Conservation (phyloP, 1,140 invertebrate genomes). For the Zaprionus ornatus region DNA sequence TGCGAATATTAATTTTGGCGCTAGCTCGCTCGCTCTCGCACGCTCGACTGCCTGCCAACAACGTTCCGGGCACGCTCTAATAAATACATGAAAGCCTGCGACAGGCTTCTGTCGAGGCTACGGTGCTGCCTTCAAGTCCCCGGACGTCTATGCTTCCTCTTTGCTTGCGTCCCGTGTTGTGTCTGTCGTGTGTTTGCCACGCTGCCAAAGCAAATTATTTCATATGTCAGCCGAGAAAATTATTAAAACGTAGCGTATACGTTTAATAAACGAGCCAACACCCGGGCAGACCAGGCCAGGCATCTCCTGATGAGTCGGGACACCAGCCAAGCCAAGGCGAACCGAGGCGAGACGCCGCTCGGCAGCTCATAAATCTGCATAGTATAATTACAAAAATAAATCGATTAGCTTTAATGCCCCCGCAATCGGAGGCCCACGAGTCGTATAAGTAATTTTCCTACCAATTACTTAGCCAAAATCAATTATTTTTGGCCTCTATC, state of each 20-base stretch:
- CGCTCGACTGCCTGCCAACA: conserved; percentile 26
- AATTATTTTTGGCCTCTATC: conserved; percentile 45
- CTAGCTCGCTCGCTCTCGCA: conserved; percentile 5
- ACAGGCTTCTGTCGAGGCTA: conserved; percentile 8
- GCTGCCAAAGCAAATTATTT: conserved; percentile 74
- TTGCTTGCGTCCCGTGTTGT: neutral
- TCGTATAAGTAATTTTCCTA: conserved; percentile 53
- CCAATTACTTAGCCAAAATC: conserved; percentile 63
- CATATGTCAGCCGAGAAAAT: conserved; percentile 71
- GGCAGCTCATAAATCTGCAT: conserved; percentile 24
- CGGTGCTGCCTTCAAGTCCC: conserved; percentile 13
- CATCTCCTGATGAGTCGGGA: no score
- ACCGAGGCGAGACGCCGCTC: conserved; percentile 26
- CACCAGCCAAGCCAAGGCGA: neutral
- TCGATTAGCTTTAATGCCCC: conserved; percentile 60
- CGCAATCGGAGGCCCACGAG: conserved; percentile 26
- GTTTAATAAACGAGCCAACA: neutral
- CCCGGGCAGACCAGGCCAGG: neutral
- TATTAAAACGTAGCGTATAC: conserved; percentile 64
- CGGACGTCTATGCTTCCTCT: conserved; percentile 2
- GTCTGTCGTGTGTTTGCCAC: conserved; percentile 23
- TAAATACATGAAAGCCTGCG: conserved; percentile 42
- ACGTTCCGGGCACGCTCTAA: conserved; percentile 35
- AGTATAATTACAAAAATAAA: conserved; percentile 71
- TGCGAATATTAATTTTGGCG: conserved; percentile 73